Base-by-base conservation (phyloP, 2,797 vertebrate genomes). In the Fistularia tabacaria region DNA sequence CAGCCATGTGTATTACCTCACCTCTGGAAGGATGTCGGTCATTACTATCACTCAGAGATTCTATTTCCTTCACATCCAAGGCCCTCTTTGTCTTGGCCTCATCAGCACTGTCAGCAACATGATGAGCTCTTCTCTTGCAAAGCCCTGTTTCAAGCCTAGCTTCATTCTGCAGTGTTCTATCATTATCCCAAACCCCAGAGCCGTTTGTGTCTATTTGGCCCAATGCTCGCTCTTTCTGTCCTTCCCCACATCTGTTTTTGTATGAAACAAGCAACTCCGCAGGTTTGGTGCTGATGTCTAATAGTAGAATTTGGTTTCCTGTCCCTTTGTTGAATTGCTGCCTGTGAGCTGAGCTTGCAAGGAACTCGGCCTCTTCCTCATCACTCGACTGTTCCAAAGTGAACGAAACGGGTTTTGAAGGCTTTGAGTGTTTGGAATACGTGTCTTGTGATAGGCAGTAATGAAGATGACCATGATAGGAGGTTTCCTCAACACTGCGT, bases 221-320 rank as follows among this genome's bases (percentile, higher is more conserved):
- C 3, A 50, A 54, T 37, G 36, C 8, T 13, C 10, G 15, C 7
- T 10, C 25, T 10, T 14, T 51, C 12, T 72, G 71, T 38, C n/a
- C n/a, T n/a, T n/a, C n/a, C n/a, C n/a, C n/a, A n/a, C n/a, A n/a
- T n/a, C 14, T 57, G 8, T 66, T 53, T 61, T 63, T 65, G 54
- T 57, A 62, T 11, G 75, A 66, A 49, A 74, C 53, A 1, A 74
- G 36, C 36, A 73, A 9, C 46, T 77, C 71, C 10, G 71, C 52
- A 25, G 72, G 67, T 62, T 69, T 71, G 10, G 70, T 8, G 10
- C 73, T 77, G 3, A 82, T 77, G 45, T 84, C 80, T 14, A 79
- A 39, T 36, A 85, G 67, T n/a, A 84, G 8, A 58, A 83, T 47
- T 49, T 74, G 51, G 5, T 73, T 64, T 52, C 51, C 39, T 4